Evolutionary conservation across 2,888 invertebrate species (phyloP), one percentile per base, ranked within the genome.

Genomic region (Netelia fuscicornis): DNA sequence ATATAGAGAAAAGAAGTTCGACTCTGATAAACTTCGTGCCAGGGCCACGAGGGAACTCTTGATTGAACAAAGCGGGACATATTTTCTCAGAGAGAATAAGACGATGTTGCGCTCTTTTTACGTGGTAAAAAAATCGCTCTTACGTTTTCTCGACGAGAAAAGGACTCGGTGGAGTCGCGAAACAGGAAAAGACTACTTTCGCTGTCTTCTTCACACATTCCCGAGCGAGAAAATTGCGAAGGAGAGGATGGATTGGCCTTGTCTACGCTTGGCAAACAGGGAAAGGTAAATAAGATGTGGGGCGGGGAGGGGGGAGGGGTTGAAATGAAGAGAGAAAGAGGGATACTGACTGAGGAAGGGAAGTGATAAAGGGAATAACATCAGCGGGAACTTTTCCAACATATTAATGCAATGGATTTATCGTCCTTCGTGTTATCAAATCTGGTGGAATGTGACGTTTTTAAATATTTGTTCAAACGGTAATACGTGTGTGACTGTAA

Each of bases 161-260:
- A 78, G 62, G 30, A 44, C 64, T 78, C 44, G 65, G 68, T 13
- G 10, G 56, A 37, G 56, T 30, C 54, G 52, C 56, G 58, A 75
- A 30, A 20, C 25, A 11, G 58, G 17, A 11, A 13, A 72, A 60
- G 25, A n/a, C 60, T n/a, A 60, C 11, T 65, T 42, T 17, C 42
- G 17, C 48, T 20, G 25, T 37, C 64, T 67, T 30, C 20, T 9
- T 13, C n/a, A 20, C 52, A n/a, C 25, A 52, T 25, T 17, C n/a
- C 5, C 60, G 56, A 54, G 72, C 67, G 48, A 30, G 72, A 64
- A 72, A 67, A 81, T 77, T 77, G 77, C 54, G 17, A 62, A 13
- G 10, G 10, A 64, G 60, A 48, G 48, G 52, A 71, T 60, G 64
- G 65, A 76, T 72, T 65, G 68, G 44, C 17, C 54, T 76, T 52